A percentile compares a stretch with the other conserved stretches of the same genome.
Conservation (phyloP, 2,113 vertebrate species). For the Etheostoma cragini region DNA sequence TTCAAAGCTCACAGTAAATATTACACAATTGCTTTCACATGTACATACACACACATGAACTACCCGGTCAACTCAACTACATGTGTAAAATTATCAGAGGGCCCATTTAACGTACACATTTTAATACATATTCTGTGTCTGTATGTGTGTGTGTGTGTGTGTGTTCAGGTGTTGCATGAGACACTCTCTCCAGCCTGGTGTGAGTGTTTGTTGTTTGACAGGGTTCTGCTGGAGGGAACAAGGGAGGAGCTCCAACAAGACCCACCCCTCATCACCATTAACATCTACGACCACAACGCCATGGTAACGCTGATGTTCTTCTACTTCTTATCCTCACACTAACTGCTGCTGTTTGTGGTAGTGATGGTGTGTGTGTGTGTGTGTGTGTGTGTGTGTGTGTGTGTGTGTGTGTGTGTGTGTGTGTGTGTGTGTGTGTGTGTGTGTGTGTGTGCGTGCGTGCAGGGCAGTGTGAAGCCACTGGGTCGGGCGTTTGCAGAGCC, state of each 20-base stretch:
- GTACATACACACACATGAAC: too few species aligned
- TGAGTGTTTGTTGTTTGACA: constrained; percentile 91
- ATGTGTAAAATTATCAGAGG: too few species aligned
- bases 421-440: neutral
- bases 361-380: too few species aligned
- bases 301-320: constrained; percentile 45
- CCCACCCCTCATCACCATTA: constrained; percentile 89
- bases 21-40: neutral
- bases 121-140: neutral
- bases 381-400: neutral
- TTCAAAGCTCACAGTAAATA: neutral
- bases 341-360: too few species aligned
- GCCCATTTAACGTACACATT: neutral
- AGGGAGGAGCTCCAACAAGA: constrained; percentile 89
- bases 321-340: neutral
- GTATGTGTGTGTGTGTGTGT: constrained; percentile 30
- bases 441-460: neutral
- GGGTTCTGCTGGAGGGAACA: constrained; percentile 90
- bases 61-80: too few species aligned
- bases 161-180: constrained; percentile 85
- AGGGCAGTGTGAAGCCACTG: constrained; percentile 87
- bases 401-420: neutral
- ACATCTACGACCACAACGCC: constrained; percentile 86
- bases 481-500: constrained; percentile 91
- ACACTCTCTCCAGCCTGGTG: constrained; percentile 94